phyloP scores from a whole-genome alignment of 2,113 vertebrate genomes.

The Tretioscincus oriximinensis region DNA sequence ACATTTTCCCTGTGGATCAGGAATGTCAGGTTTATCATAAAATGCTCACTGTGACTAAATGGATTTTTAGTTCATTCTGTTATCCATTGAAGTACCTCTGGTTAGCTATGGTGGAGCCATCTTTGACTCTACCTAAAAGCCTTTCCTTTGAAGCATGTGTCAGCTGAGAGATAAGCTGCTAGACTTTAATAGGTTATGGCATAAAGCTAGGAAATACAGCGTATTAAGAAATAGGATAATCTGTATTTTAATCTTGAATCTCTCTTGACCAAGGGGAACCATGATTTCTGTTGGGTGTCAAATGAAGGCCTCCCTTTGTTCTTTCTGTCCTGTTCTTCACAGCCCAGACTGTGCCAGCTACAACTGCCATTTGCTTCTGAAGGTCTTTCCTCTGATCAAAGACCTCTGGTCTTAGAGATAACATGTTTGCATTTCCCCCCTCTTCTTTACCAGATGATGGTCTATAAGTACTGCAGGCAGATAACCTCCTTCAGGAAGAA shows the following conservation, averaged over 20 bases:
- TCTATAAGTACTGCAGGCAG: constrained; percentile 4
- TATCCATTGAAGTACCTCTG: not conserved
- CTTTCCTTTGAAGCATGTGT: constrained; percentile 20
- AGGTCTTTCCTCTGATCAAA: constrained; percentile 29
- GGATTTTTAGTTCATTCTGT: not conserved
- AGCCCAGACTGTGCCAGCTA: constrained; percentile 5
- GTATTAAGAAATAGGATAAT: constrained; percentile 23
- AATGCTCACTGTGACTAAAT: constrained; percentile 16
- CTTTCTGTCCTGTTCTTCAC: constrained; percentile 1
- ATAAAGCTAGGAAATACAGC: constrained; percentile 4
- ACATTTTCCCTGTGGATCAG: not conserved
- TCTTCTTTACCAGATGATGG: constrained; percentile 26
- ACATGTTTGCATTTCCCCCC: constrained; percentile 1
- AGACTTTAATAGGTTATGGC: not conserved
- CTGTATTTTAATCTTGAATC: constrained; percentile 25
- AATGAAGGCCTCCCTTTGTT: constrained; percentile 24
- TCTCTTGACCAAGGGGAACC: constrained; percentile 8
- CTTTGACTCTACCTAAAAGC: constrained; percentile 20
- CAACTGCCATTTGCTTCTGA: constrained; percentile 17
- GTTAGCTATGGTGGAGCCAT: constrained; percentile 3
- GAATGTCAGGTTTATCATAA: not conserved
- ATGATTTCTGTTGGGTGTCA: not conserved
- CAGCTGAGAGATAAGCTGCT: constrained; percentile 5
- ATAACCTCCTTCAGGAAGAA: not conserved
- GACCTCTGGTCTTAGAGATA: constrained; percentile 6